A percentile compares a stretch with the other conserved stretches of the same genome.
phyloP scores from a whole-genome alignment of 2,113 vertebrate species.

The Dendropsophus ebraccatus region DNA sequence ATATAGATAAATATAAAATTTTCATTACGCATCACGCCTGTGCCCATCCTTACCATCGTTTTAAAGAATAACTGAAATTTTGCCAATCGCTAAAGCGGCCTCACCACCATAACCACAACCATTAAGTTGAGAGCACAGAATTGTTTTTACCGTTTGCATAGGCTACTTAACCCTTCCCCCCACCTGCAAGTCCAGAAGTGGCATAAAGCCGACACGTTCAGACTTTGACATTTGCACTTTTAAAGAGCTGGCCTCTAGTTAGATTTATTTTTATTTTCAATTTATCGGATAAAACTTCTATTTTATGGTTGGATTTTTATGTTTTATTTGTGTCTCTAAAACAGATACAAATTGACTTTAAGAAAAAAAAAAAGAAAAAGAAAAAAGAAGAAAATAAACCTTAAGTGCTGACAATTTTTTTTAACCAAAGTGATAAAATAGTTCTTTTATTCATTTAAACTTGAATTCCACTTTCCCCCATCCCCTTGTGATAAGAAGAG shows the following conservation, averaged over 20 bases:
- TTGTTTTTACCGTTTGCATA: slow-evolving; percentile 70
- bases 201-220: slow-evolving; percentile 74
- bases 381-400: slow-evolving; percentile 66
- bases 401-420: slow-evolving; percentile 75
- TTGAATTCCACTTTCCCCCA: slow-evolving; percentile 74
- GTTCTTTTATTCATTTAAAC: slow-evolving; percentile 72
- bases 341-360: slow-evolving; percentile 72
- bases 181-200: slow-evolving; percentile 74
- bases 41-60: slow-evolving; percentile 31
- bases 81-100: slow-evolving; percentile 72
- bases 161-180: slow-evolving; percentile 45
- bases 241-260: slow-evolving; percentile 77
- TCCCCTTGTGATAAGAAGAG: slow-evolving; percentile 67
- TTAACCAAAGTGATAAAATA: slow-evolving; percentile 77
- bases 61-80: slow-evolving; percentile 62
- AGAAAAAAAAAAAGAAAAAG: slow-evolving; percentile 70
- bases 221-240: slow-evolving; percentile 76
- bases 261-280: slow-evolving; percentile 72
- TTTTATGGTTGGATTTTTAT: slow-evolving; percentile 76
- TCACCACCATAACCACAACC: slow-evolving; percentile 76
- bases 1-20: neutral
- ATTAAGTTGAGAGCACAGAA: slow-evolving; percentile 76
- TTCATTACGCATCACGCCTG: neutral
- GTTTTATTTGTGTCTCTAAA: slow-evolving; percentile 73
- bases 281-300: slow-evolving; percentile 76